Evolutionary conservation across 1,140 invertebrate genomes (phyloP), one percentile per base, ranked within the genome.

Genomic region (Drosophila parabipectinata): DNA sequence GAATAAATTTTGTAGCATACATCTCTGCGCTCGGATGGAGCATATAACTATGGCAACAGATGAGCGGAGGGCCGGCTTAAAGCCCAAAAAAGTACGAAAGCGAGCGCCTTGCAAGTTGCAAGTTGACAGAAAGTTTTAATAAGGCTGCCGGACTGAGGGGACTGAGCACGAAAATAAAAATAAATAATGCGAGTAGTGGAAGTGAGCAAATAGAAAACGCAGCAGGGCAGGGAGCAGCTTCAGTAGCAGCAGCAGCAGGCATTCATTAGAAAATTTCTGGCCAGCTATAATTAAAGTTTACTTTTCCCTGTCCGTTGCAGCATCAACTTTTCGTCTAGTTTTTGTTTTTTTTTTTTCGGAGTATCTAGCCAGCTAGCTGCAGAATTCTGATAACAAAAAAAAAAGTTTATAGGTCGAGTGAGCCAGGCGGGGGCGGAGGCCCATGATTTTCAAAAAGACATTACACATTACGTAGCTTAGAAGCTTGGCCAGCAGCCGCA

Each of bases 111-210:
- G 62, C 61, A 88, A 88, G 83, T 72, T 41, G 62, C 61, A 83
- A 88, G 83, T 88, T 88, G 83, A 83, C 83, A 87, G 72, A 88
- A 88, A 87, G 52, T 89, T 88, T 88, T 88, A 88, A 88, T 88
- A 88, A 88, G 83, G 83, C 83, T 57, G 72, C 72, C 56, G 63
- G 41, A 64, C 57, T 10, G 39, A 67, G 84, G 61, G 66, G 64
- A 59, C 60, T 44, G 55, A 24, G 15, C 44, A 47, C 7, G 9
- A 57, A 73, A 48, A 75, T 57, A 52, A 56, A 63, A 53, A 59
- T 66, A 75, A 59, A 57, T 57, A 69, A 34, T 69, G 32, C 37
- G 18, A 47, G 56, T 48, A 53, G 52, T 56, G 51, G 66, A 56
- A 68, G 32, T 50, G 61, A 28, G 18, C 41, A 53, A 50, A 62